phyloP scores from a whole-genome alignment of 1,140 invertebrate genomes.

The Macrostomum lignano region DNA sequence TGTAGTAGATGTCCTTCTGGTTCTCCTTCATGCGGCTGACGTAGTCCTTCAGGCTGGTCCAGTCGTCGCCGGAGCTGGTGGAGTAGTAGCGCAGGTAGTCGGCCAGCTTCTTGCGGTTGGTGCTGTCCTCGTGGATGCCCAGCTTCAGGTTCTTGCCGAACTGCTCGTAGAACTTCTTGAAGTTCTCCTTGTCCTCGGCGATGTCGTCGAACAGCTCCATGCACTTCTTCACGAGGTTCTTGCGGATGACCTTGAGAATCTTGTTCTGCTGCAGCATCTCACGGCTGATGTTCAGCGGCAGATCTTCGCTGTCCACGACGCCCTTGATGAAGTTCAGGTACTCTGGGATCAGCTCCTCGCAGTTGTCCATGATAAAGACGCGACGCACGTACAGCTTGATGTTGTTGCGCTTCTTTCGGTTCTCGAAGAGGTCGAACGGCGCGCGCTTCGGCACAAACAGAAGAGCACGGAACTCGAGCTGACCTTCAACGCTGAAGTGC shows the following conservation, averaged over 20 bases:
- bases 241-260: conserved; percentile 81
- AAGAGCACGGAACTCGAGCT: conserved; percentile 77
- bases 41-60: conserved; percentile 70
- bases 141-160: conserved; percentile 90
- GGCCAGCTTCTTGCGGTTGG: conserved; percentile 67
- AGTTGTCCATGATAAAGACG: conserved; percentile 98
- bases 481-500: conserved; percentile 92
- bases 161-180: conserved; percentile 94
- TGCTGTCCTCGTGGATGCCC: conserved; percentile 82
- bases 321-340: conserved; percentile 81
- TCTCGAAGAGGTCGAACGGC: conserved; percentile 90
- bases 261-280: conserved; percentile 97
- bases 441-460: conserved; percentile 72
- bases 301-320: conserved; percentile 85
- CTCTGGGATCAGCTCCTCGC: conserved; percentile 85
- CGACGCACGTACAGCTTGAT: conserved; percentile 84
- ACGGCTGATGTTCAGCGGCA: conserved; percentile 86
- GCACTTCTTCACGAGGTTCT: conserved; percentile 93
- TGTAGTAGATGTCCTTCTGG: conserved; percentile 91
- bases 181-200: conserved; percentile 76
- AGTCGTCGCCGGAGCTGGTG: conserved; percentile 69
- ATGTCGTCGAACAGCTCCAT: conserved; percentile 80
- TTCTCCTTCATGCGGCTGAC: conserved; percentile 86
- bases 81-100: conserved; percentile 71
- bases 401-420: conserved; percentile 88